Percentiles rank a stretch among this genome's conserved stretches.
phyloP scores from a whole-genome alignment of 1,140 invertebrate genomes.

The Neelides sp. region DNA sequence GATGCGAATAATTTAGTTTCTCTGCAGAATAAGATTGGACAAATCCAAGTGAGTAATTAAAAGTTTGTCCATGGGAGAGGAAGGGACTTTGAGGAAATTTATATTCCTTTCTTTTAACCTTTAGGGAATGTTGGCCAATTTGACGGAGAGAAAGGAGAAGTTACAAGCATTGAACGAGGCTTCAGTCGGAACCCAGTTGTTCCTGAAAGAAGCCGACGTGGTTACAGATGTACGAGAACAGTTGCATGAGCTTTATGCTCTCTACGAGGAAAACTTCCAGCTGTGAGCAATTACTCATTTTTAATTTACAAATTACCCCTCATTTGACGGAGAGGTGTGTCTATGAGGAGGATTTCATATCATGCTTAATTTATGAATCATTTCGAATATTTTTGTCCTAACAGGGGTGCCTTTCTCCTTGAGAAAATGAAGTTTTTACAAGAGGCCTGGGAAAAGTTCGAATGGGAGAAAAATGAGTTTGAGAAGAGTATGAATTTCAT shows the following conservation, averaged over 20 bases:
- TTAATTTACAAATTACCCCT: not conserved
- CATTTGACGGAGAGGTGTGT: too few species aligned
- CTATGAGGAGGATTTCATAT: too few species aligned
- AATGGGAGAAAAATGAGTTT: constrained; percentile 27
- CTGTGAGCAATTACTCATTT: constrained; percentile 18
- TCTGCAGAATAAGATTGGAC: constrained; percentile 23
- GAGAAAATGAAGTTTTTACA: constrained; percentile 29
- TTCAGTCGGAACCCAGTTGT: constrained; percentile 25
- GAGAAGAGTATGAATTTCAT: constrained; percentile 20
- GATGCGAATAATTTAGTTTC: constrained; percentile 23
- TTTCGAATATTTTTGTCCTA: constrained; percentile 2
- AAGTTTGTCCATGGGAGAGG: not conserved
- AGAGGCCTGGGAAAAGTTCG: constrained; percentile 31
- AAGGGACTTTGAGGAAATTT: not conserved
- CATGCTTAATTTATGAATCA: too few species aligned
- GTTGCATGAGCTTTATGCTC: constrained; percentile 23
- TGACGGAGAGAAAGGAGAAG: constrained; percentile 19
- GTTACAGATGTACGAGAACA: constrained; percentile 24
- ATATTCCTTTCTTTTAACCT: not conserved
- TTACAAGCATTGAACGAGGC: constrained; percentile 27
- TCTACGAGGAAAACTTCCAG: constrained; percentile 31
- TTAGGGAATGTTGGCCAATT: constrained; percentile 17
- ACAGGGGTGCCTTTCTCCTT: constrained; percentile 26
- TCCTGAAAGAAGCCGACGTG: constrained; percentile 19
- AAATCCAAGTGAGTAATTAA: constrained; percentile 13